phyloP scores from a whole-genome alignment of 2,797 vertebrate genomes.

The Carcharodon carcharias region DNA sequence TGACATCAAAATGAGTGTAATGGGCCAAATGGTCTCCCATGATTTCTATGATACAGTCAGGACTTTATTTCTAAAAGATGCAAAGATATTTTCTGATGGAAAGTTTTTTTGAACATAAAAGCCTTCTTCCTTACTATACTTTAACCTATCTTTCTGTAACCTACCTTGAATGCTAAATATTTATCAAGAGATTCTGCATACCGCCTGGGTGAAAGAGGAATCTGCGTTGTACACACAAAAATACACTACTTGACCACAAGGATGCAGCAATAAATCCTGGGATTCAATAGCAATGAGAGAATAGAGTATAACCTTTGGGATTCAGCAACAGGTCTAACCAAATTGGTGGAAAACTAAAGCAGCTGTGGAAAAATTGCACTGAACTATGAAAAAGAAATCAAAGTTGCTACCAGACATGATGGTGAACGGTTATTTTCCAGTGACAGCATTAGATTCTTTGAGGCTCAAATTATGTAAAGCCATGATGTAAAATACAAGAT shows the following conservation, averaged over 20 bases:
- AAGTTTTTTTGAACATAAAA: not conserved
- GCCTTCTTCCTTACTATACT: not conserved
- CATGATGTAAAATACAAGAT: too few relatives aligned
- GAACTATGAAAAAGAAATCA: not conserved
- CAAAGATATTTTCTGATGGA: not conserved
- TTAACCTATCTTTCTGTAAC: not conserved
- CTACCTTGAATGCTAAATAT: not conserved
- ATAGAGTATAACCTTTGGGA: not conserved
- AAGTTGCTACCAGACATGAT: too few relatives aligned
- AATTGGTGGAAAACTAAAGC: not conserved
- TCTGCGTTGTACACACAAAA: not conserved
- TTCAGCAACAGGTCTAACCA: not conserved
- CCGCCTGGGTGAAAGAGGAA: not conserved
- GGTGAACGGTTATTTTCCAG: not conserved
- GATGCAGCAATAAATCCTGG: too few relatives aligned
- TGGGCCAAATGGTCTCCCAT: not conserved
- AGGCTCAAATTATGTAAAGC: too few relatives aligned
- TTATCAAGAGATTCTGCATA: not conserved
- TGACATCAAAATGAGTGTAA: not conserved
- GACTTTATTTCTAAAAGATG: not conserved
- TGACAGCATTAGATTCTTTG: not conserved
- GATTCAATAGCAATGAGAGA: too few relatives aligned
- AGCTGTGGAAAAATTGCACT: not conserved
- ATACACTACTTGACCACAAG: too few relatives aligned
- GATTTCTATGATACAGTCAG: not conserved